Conservation (phyloP, 2,113 vertebrate genomes). For the Eulacestoma nigropectus region DNA sequence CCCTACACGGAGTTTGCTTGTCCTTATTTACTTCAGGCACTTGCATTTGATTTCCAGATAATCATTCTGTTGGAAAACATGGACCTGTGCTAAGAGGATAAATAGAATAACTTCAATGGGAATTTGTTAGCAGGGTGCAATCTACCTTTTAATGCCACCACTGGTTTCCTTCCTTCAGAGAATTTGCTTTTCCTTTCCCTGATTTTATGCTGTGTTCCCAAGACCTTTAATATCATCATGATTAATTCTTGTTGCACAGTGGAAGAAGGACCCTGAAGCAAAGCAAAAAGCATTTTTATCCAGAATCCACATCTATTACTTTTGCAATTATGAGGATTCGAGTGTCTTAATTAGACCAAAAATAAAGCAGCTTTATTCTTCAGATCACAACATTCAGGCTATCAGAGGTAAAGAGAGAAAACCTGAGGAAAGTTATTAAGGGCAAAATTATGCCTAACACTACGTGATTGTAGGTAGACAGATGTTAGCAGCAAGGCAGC, state of each 20-base stretch:
- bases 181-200: not conserved
- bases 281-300: not conserved
- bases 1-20: not conserved
- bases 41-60: constrained; percentile 26
- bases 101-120: not conserved
- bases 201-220: not conserved
- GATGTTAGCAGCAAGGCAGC: constrained; percentile 51
- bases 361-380: not conserved
- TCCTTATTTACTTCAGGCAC: constrained; percentile 2
- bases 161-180: not conserved
- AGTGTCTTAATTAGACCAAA: constrained; percentile 30
- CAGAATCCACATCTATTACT: not conserved
- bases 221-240: not conserved
- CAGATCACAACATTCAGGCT: not conserved
- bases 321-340: not conserved
- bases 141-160: constrained; percentile 8
- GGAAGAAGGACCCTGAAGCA: not conserved
- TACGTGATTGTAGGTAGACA: constrained; percentile 13
- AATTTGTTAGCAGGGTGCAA: constrained; percentile 24
- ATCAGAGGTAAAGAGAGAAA: not conserved
- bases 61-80: constrained; percentile 15
- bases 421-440: constrained; percentile 32
- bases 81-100: not conserved
- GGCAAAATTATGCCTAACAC: constrained; percentile 30
- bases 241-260: not conserved